These are phyloP conservation scores for Polyodon spathula DNA, from an alignment of 2,113 vertebrate species.

Conservation along the genomic window DNA sequence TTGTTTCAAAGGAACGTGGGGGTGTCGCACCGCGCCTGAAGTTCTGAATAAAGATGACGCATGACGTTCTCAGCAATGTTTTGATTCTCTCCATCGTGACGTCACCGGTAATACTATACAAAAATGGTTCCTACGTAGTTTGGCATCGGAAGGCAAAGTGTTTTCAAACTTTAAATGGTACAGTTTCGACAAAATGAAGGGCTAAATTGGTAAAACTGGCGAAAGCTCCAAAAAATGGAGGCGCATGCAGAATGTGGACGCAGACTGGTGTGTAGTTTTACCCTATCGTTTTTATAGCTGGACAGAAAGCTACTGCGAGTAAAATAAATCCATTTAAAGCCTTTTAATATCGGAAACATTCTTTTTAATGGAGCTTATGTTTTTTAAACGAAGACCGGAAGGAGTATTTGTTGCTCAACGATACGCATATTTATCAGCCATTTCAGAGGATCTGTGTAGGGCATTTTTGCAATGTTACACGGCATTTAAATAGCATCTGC, in stretches of 20 bases:
- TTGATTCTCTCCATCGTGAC: slow-evolving; percentile 73
- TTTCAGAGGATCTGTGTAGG: slow-evolving; percentile 4
- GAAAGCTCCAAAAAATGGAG: slow-evolving; percentile 76
- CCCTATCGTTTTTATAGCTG: slow-evolving; percentile 34
- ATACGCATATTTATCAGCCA: slow-evolving; percentile 1
- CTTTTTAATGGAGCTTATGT: slow-evolving; percentile 9
- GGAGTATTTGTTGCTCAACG: slow-evolving; percentile 13
- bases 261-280: slow-evolving; percentile 86
- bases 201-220: slow-evolving; percentile 56
- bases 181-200: slow-evolving; percentile 51
- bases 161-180: slow-evolving; percentile 49
- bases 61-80: slow-evolving; percentile 68
- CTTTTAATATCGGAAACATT: slow-evolving; percentile 14
- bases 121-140: slow-evolving; percentile 80
- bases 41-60: slow-evolving; percentile 30
- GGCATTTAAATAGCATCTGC: slow-evolving; percentile 11
- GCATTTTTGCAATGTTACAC: slow-evolving; percentile 5
- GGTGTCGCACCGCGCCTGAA: slow-evolving; percentile 9
- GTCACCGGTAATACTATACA: slow-evolving; percentile 64
- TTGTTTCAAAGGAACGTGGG: slow-evolving; percentile 5
- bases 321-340: slow-evolving; percentile 18
- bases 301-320: slow-evolving; percentile 31
- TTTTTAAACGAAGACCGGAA: slow-evolving; percentile 9
- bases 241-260: slow-evolving; percentile 81
- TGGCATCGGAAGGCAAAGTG: slow-evolving; percentile 69